Base-by-base conservation (phyloP, 2,797 vertebrate genomes). In the Aphelocoma californica region DNA sequence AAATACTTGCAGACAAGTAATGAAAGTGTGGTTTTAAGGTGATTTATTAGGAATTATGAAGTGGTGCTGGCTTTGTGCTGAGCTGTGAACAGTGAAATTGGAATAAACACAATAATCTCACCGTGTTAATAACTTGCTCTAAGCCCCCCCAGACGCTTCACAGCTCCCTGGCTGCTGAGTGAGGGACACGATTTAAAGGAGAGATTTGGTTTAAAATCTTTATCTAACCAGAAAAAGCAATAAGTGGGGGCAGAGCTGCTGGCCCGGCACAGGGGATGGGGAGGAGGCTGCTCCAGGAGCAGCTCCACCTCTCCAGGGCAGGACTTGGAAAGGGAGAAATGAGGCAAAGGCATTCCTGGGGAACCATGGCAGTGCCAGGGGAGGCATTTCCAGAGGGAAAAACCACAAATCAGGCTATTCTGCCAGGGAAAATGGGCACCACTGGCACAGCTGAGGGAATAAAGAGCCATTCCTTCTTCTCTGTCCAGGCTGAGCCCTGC, bases 71-170 rank as follows among this genome's bases (percentile, higher is more conserved):
- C 91, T 79, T 70, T 91, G 81, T 74, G 75, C 74, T 92, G 85
- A 69, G 58, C 75, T 90, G 65, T 47, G 78, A 95, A 70, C 78
- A 57, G 89, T 73, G 94, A 88, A 93, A 91, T 51, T 91, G 84
- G 75, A 95, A 93, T 77, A 91, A 90, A 85, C 73, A 87, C 81
- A 94, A 84, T 77, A 48, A 72, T 72, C 54, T 85, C 25, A 3
- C 34, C 14, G 45, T 25, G 51, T 48, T 60, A 81, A 66, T 72
- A 40, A 48, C 83, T 40, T 36, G 31, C 67, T 69, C n/a, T 48
- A n/a, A 78, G 42, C 8, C n/a, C 72, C 38, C 47, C 44, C 0
- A 0, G 28, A 21, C 4, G 28, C 48, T 23, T 40, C 61, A 58
- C 13, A 26, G 15, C 47, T 25, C 26, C 23, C 60, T 11, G 65